These are phyloP conservation scores for Salticus scenicus DNA, from an alignment of 2,888 invertebrate species.

Conservation along the genomic window DNA sequence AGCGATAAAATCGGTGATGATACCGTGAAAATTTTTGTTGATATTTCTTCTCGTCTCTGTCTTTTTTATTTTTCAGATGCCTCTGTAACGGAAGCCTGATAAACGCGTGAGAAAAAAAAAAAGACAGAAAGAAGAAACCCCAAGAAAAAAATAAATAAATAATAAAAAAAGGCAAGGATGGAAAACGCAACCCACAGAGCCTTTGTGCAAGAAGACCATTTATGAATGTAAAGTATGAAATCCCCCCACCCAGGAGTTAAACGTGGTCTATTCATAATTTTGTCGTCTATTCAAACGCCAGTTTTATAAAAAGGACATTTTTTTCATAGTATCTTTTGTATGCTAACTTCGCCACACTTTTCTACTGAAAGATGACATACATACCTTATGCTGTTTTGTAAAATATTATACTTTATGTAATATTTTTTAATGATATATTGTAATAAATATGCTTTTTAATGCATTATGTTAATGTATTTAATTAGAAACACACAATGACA, in stretches of 20 bases:
- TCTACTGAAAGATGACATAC: not conserved
- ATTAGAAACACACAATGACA: no score
- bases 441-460: no score
- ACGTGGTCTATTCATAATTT: slow-evolving; percentile 62
- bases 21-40: slow-evolving; percentile 70
- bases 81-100: slow-evolving; percentile 22
- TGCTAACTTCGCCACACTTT: not conserved
- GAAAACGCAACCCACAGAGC: slow-evolving; percentile 34
- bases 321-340: not conserved
- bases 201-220: slow-evolving; percentile 31
- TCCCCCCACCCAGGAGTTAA: slow-evolving; percentile 54
- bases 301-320: slow-evolving; percentile 27
- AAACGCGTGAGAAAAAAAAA: slow-evolving; percentile 25
- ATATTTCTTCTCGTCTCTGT: slow-evolving; percentile 63
- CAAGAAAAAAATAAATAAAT: slow-evolving; percentile 9
- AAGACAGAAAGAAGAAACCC: slow-evolving; percentile 3
- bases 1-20: slow-evolving; percentile 69
- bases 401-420: no score
- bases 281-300: slow-evolving; percentile 49
- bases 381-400: not conserved
- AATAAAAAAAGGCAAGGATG: not conserved
- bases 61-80: slow-evolving; percentile 55
- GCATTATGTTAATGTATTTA: no score
- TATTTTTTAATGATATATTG: no score
- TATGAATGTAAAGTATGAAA: slow-evolving; percentile 67